Evolutionary conservation across 1,140 invertebrate genomes (phyloP).

Genomic region (Carcinoscorpius rotundicauda): DNA sequence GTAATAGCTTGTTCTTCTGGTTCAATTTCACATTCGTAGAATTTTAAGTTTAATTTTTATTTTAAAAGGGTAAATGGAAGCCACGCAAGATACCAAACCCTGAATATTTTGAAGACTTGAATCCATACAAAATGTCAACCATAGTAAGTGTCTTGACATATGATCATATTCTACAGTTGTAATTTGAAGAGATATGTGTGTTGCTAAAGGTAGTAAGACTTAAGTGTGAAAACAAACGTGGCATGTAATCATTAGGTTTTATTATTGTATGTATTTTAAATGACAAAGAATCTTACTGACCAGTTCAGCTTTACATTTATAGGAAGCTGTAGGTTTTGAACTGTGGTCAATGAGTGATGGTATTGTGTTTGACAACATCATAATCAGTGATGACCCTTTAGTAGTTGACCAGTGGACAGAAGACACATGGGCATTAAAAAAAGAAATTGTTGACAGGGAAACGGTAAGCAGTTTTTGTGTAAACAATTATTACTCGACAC

Average conservation of each 20-base stretch:
- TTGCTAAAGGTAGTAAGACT: too few relatives aligned
- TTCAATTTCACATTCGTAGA: too few relatives aligned
- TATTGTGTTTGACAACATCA: slow-evolving; percentile 90
- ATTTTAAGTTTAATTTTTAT: background rate
- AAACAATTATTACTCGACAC: too few relatives aligned
- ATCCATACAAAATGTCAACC: slow-evolving; percentile 76
- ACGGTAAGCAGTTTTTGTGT: slow-evolving; percentile 47
- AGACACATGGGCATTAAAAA: slow-evolving; percentile 75
- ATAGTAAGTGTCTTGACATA: slow-evolving; percentile 58
- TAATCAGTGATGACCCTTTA: slow-evolving; percentile 73
- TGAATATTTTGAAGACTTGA: slow-evolving; percentile 79
- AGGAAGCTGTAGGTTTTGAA: slow-evolving; percentile 88
- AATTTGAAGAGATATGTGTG: too few relatives aligned
- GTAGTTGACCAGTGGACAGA: slow-evolving; percentile 66
- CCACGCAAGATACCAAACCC: slow-evolving; percentile 77
- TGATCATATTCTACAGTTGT: background rate
- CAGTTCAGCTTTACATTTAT: slow-evolving; percentile 25
- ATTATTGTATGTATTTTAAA: too few relatives aligned
- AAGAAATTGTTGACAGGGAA: slow-evolving; percentile 58
- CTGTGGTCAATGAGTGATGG: slow-evolving; percentile 95
- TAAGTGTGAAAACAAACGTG: too few relatives aligned
- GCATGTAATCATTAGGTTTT: too few relatives aligned
- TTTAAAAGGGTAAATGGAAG: slow-evolving; percentile 66
- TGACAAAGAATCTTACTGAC: too few relatives aligned
- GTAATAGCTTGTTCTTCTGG: too few relatives aligned